These are phyloP conservation scores for Tenthredo scrophulariae DNA, from an alignment of 2,888 invertebrate genomes.

Conservation along the genomic window DNA sequence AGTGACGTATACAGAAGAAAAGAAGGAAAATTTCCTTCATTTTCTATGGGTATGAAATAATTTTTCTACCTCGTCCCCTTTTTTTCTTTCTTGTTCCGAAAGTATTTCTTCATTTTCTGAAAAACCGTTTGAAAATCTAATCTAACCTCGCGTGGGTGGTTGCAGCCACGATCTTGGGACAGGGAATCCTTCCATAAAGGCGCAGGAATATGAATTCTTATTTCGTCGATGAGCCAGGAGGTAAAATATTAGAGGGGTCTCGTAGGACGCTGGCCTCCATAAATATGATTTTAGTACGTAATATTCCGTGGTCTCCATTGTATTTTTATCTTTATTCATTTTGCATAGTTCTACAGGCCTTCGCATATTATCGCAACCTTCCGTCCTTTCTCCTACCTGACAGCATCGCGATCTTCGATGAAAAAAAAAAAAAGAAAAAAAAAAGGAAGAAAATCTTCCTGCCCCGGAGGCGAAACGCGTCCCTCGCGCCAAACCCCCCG, in stretches of 20 bases:
- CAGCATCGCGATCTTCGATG: conserved; percentile 8
- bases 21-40: background rate
- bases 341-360: conserved; percentile 70
- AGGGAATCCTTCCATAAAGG: conserved; percentile 57
- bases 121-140: conserved; percentile 48
- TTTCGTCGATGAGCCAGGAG: conserved; percentile 73
- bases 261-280: conserved; percentile 60
- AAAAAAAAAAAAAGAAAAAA: conserved; percentile 52
- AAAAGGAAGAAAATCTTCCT: conserved; percentile 38
- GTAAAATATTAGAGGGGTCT: conserved; percentile 72
- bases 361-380: conserved; percentile 39
- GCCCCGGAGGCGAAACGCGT: conserved; percentile 45
- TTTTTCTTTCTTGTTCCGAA: conserved; percentile 2
- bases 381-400: conserved; percentile 55
- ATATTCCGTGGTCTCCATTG: conserved; percentile 68
- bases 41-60: background rate
- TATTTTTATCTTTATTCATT: conserved; percentile 72
- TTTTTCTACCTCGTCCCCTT: background rate
- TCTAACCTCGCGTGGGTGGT: conserved; percentile 25
- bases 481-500: conserved; percentile 1
- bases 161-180: conserved; percentile 1
- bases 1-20: background rate
- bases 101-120: conserved; percentile 42
- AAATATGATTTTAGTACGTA: conserved; percentile 73
- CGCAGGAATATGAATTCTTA: conserved; percentile 71